A percentile compares a stretch with the other conserved stretches of the same genome.
These are phyloP conservation scores for Hermaeophaga mercurialis DNA, from an alignment of 2,888 invertebrate genomes.

Conservation along the genomic window DNA sequence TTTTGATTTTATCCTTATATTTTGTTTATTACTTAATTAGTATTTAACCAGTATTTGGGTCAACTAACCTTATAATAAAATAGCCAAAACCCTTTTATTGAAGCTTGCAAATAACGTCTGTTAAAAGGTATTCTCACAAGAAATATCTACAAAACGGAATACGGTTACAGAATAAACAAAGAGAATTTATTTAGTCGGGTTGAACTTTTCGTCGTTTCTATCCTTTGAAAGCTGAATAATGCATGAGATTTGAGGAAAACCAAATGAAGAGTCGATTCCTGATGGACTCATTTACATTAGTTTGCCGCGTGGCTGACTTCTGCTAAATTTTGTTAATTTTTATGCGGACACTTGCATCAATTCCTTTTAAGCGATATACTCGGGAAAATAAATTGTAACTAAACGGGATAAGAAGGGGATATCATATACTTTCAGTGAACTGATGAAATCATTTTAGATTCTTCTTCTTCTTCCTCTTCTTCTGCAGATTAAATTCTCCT, in stretches of 20 bases:
- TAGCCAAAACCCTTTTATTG: background rate
- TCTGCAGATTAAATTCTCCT: no score
- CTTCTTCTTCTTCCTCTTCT: no score
- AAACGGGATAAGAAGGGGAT: no score
- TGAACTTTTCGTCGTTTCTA: constrained; percentile 7
- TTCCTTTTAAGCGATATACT: background rate
- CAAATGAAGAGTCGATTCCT: constrained; percentile 14
- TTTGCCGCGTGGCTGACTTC: background rate
- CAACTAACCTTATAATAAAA: background rate
- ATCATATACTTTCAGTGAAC: no score
- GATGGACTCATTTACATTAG: constrained; percentile 11
- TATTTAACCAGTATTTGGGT: no score
- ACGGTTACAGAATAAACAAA: constrained; percentile 11
- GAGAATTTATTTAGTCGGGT: constrained; percentile 4
- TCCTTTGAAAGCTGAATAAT: constrained; percentile 17
- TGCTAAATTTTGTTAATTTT: background rate
- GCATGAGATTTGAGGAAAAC: constrained; percentile 7
- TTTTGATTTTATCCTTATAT: no score
- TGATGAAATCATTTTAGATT: no score
- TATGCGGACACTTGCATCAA: background rate
- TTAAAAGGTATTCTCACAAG: background rate
- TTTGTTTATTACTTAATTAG: no score
- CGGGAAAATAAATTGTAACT: no score
- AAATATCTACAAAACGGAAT: constrained; percentile 5
- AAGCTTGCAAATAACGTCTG: background rate